Percentiles rank a stretch among this genome's conserved stretches.
phyloP scores from a whole-genome alignment of 1,140 invertebrate species.

The Magallana angulata region DNA sequence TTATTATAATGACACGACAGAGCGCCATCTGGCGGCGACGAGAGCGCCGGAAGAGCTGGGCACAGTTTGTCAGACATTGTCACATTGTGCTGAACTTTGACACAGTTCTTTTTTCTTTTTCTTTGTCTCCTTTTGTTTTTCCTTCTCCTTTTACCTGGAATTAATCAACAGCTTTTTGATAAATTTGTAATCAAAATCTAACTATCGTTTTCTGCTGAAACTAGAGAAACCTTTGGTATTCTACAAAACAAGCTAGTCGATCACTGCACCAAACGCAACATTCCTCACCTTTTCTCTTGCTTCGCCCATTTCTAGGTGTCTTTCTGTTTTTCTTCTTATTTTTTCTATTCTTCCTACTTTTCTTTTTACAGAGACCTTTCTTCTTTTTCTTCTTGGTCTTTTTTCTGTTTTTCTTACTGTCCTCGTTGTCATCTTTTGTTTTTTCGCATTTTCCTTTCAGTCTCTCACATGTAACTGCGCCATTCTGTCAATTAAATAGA shows the following conservation, averaged over 20 bases:
- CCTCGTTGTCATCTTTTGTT: neutral
- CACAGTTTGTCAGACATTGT: neutral
- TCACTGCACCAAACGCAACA: no score
- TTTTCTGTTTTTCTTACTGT: neutral
- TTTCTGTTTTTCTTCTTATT: conserved; percentile 24
- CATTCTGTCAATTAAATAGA: neutral
- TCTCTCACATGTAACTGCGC: neutral
- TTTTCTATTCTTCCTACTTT: neutral
- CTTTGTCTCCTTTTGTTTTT: conserved; percentile 22
- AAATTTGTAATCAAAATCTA: no score
- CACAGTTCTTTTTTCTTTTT: conserved; percentile 15
- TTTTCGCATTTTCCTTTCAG: neutral
- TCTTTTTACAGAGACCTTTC: neutral
- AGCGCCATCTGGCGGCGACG: neutral
- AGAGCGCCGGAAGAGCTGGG: neutral
- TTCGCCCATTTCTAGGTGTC: conserved; percentile 15
- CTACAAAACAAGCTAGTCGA: no score
- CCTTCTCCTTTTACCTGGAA: conserved; percentile 17
- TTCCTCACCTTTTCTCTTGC: neutral
- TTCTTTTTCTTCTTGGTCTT: neutral
- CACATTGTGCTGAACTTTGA: neutral
- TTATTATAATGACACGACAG: conserved; percentile 9
- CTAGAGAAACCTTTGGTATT: no score
- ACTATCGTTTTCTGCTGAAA: no score
- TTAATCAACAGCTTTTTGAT: no score